phyloP scores from a whole-genome alignment of 1,140 invertebrate species.

The Microplitis mediator region DNA sequence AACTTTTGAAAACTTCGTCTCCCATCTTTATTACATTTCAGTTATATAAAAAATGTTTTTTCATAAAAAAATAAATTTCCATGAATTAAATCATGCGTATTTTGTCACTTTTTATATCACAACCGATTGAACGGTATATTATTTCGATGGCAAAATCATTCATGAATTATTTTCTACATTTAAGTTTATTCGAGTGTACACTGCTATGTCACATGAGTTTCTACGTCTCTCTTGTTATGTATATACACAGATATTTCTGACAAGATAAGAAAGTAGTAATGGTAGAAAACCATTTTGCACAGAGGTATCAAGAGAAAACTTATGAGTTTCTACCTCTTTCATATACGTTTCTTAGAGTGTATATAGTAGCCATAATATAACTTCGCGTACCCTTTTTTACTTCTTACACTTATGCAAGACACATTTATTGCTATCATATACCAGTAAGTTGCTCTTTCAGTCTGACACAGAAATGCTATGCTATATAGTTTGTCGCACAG shows the following conservation, averaged over 20 bases:
- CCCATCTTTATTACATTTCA: too few species aligned
- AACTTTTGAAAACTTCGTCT: too few species aligned
- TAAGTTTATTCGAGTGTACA: too few species aligned
- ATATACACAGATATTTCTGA: background rate
- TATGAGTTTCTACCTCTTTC: conserved; percentile 8
- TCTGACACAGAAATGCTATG: background rate
- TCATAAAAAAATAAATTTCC: too few species aligned
- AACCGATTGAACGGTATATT: too few species aligned
- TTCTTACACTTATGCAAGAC: background rate
- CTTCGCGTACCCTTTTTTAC: background rate
- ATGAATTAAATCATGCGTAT: too few species aligned
- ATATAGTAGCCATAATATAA: background rate
- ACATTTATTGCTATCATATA: background rate
- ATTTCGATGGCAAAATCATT: too few species aligned
- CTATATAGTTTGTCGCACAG: conserved; percentile 3
- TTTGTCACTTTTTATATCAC: too few species aligned
- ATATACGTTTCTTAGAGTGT: background rate
- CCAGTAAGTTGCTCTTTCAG: background rate
- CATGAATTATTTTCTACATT: too few species aligned
- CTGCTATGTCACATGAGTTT: background rate
- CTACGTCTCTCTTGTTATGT: background rate
- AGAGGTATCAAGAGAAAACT: background rate
- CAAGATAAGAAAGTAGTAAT: background rate
- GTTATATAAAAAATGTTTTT: too few species aligned
- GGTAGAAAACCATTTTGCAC: conserved; percentile 8